A percentile compares a stretch with the other conserved stretches of the same genome.
Evolutionary conservation across 2,113 vertebrate genomes (phyloP).

Genomic region (Thamnophis sirtalis): DNA sequence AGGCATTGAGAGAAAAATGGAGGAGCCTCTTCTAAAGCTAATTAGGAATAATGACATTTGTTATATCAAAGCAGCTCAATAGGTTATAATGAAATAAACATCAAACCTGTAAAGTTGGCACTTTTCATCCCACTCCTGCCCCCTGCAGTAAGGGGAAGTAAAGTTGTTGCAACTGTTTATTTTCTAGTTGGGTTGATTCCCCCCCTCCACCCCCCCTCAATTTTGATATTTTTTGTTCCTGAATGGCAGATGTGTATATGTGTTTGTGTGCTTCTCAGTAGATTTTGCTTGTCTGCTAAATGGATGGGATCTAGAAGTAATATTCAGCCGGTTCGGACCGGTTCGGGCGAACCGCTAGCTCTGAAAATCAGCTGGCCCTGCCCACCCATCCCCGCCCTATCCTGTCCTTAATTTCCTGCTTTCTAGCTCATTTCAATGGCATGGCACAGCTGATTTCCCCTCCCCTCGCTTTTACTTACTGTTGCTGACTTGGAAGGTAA

Average conservation of each 20-base stretch:
- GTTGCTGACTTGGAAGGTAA: too few species aligned
- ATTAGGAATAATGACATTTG: background rate
- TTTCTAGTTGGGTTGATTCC: background rate
- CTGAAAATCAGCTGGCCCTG: too few species aligned
- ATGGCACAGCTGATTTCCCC: too few species aligned
- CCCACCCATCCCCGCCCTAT: too few species aligned
- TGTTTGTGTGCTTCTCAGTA: background rate
- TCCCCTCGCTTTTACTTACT: too few species aligned
- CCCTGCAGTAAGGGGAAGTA: background rate
- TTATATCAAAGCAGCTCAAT: background rate
- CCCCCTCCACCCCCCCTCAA: background rate
- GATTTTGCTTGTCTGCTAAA: background rate
- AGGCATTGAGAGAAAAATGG: background rate
- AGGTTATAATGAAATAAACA: background rate
- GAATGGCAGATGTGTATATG: background rate
- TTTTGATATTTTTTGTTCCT: background rate
- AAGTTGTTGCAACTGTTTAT: background rate
- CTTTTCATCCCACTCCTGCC: background rate
- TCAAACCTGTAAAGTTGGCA: background rate
- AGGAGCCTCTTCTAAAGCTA: background rate
- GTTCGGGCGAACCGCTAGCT: too few species aligned
- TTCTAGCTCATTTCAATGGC: too few species aligned
- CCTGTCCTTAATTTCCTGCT: too few species aligned
- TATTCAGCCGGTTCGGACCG: too few species aligned
- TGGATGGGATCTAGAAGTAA: background rate